Evolutionary conservation across 2,113 vertebrate species (phyloP).

Genomic region (Ardeotis arabs): DNA sequence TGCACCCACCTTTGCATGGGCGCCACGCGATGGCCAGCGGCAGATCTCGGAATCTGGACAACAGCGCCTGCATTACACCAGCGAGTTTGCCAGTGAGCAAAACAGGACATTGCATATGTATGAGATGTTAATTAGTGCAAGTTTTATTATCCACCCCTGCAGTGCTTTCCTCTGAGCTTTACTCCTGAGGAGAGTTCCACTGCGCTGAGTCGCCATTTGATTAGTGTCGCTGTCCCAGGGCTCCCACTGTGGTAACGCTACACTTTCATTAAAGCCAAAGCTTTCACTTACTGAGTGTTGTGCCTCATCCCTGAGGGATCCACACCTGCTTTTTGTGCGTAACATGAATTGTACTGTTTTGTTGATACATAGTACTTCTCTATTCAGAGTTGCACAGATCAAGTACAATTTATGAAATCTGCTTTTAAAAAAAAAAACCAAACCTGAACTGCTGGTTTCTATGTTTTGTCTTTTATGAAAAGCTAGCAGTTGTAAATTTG

Average conservation of each 20-base stretch:
- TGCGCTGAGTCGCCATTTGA: rapidly evolving
- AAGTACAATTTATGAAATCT: neutral
- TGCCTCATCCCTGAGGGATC: neutral
- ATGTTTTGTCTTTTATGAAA: neutral
- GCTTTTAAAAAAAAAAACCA: neutral
- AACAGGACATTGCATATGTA: neutral
- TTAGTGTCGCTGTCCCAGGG: rapidly evolving
- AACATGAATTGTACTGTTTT: neutral
- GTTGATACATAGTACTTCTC: neutral
- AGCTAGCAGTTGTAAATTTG: neutral
- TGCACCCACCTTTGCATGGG: neutral
- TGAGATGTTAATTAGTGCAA: neutral
- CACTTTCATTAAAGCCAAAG: neutral
- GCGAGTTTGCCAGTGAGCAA: neutral
- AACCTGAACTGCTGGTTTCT: neutral
- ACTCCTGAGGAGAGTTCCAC: neutral
- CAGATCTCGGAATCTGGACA: neutral
- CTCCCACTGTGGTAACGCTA: neutral
- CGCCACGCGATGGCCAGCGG: rapidly evolving
- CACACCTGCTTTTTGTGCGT: neutral
- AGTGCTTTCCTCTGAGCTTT: neutral
- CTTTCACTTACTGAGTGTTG: neutral
- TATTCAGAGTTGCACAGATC: neutral
- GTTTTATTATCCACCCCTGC: neutral
- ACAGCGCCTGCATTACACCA: neutral